Evolutionary conservation across 2,888 invertebrate species (phyloP).

Genomic region (Amiota minor): DNA sequence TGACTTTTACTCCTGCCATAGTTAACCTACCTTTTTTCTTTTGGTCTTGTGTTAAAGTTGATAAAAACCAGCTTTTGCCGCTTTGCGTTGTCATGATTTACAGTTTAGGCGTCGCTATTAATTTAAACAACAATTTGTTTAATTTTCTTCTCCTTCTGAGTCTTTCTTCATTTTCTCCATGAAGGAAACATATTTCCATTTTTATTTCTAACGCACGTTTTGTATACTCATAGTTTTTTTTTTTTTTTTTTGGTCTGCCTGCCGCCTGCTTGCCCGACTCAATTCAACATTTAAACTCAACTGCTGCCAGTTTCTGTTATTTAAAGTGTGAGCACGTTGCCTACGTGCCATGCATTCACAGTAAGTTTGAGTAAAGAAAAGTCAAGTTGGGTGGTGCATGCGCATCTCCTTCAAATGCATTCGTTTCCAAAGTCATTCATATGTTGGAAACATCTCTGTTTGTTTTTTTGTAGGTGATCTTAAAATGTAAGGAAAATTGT

Average conservation of each 20-base stretch:
- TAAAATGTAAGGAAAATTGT: too few species aligned
- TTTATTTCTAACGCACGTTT: background rate
- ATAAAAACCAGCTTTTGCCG: background rate
- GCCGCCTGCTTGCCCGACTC: background rate
- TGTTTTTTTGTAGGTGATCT: too few species aligned
- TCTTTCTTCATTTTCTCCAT: background rate
- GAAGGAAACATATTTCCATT: background rate
- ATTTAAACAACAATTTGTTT: conserved; percentile 18
- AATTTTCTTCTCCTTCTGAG: background rate
- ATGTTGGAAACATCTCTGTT: too few species aligned
- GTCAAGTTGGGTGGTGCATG: too few species aligned
- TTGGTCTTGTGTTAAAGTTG: too few species aligned
- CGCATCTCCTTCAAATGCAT: too few species aligned
- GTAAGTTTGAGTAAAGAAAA: too few species aligned
- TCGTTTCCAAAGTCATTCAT: too few species aligned
- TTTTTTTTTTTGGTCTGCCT: too few species aligned
- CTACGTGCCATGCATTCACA: conserved; percentile 13
- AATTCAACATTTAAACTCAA: background rate
- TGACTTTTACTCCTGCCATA: too few species aligned
- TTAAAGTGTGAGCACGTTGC: conserved; percentile 25
- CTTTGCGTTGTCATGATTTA: conserved; percentile 15
- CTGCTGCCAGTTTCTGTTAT: conserved; percentile 21
- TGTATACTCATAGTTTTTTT: background rate
- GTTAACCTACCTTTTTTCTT: too few species aligned
- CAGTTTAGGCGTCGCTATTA: conserved; percentile 16